phyloP scores from a whole-genome alignment of 2,797 vertebrate genomes.

The Phrynocephalus vlangalii region DNA sequence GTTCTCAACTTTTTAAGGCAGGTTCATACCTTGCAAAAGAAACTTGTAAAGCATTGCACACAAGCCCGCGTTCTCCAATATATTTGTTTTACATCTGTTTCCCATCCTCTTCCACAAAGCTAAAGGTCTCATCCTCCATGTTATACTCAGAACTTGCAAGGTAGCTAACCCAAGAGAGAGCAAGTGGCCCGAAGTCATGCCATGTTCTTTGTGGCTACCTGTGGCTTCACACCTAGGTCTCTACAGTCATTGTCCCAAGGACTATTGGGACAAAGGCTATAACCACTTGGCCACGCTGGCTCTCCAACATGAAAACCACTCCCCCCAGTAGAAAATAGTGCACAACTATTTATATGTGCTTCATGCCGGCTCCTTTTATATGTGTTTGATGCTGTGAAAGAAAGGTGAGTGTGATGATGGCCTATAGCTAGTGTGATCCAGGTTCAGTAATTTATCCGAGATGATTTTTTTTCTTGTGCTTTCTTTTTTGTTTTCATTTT shows the following conservation, averaged over 20 bases:
- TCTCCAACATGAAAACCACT: background rate
- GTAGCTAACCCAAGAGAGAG: background rate
- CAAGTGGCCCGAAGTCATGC: background rate
- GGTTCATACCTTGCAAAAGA: background rate
- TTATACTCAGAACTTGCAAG: background rate
- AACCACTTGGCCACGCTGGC: background rate
- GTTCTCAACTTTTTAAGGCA: background rate
- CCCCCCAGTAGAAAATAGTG: background rate
- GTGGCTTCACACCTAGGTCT: background rate
- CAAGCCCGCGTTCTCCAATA: background rate
- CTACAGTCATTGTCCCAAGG: background rate
- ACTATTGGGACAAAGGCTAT: too few relatives aligned
- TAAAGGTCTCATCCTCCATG: background rate
- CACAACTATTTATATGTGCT: background rate
- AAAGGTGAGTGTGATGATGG: background rate
- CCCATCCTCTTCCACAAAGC: background rate
- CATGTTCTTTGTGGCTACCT: background rate
- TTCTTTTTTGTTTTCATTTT: too few relatives aligned
- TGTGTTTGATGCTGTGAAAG: background rate
- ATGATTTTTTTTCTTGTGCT: too few relatives aligned
- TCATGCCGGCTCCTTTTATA: background rate
- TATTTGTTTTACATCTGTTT: background rate
- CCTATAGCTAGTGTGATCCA: background rate
- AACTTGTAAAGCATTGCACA: background rate
- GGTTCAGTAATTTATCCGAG: too few relatives aligned